Percentiles rank a stretch among this genome's conserved stretches.
Evolutionary conservation across 2,797 vertebrate genomes (phyloP).

Genomic region (Hemibagrus guttatus): DNA sequence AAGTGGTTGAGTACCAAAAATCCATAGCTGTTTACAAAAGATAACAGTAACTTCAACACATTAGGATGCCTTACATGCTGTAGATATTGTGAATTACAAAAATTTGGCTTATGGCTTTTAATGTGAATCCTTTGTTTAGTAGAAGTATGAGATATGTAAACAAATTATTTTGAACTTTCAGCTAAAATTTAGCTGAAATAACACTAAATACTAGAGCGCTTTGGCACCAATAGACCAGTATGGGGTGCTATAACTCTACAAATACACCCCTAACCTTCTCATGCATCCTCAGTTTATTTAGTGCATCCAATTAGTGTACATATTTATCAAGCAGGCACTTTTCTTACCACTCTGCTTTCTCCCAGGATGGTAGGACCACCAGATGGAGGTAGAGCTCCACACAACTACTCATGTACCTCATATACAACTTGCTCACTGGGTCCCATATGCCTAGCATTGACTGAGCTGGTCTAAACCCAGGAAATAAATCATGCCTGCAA

Average conservation of each 20-base stretch:
- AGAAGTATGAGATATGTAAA: background rate
- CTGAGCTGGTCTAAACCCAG: slow-evolving; percentile 50
- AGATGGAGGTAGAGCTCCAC: slow-evolving; percentile 72
- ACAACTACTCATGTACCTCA: slow-evolving; percentile 41
- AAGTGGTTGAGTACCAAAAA: background rate
- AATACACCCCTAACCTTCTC: background rate
- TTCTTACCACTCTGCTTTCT: background rate
- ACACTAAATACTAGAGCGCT: background rate
- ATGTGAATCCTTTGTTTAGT: background rate
- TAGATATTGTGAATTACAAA: background rate
- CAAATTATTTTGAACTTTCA: background rate
- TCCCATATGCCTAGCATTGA: background rate
- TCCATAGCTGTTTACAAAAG: background rate
- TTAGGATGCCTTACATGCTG: background rate
- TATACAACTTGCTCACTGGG: slow-evolving; percentile 17
- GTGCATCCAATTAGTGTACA: background rate
- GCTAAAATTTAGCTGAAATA: background rate
- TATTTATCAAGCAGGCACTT: slow-evolving; percentile 31
- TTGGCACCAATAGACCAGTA: background rate
- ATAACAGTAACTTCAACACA: background rate
- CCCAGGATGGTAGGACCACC: slow-evolving; percentile 48
- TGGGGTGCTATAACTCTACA: slow-evolving; percentile 40
- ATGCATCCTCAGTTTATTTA: background rate
- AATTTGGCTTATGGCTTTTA: background rate
- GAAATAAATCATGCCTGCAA: slow-evolving; percentile 58